phyloP scores from a whole-genome alignment of 2,888 invertebrate genomes.

The Anaspis maculata region DNA sequence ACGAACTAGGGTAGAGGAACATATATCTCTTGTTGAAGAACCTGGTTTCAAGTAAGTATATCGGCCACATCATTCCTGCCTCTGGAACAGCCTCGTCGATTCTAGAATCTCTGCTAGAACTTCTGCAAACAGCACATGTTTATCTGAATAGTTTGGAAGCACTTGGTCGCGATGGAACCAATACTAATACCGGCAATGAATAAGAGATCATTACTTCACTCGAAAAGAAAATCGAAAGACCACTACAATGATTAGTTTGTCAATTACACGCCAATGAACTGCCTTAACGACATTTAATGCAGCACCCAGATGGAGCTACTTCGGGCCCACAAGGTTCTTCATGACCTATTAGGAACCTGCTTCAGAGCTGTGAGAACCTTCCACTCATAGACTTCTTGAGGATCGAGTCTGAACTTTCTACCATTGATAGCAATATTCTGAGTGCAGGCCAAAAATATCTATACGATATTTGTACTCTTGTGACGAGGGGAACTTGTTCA shows the following conservation, averaged over 20 bases:
- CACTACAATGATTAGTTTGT: not conserved
- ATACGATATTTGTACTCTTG: conserved; percentile 7
- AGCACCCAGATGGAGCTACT: not conserved
- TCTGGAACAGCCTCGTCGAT: not conserved
- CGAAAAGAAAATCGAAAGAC: not conserved
- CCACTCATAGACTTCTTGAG: not conserved
- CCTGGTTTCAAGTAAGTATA: not conserved
- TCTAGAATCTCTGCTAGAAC: not conserved
- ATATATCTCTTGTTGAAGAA: not conserved
- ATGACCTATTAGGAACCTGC: not conserved
- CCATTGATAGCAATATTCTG: not conserved
- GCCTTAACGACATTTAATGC: not conserved
- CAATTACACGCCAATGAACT: not conserved
- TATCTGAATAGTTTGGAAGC: not conserved
- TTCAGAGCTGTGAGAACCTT: not conserved
- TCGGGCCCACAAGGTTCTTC: not conserved
- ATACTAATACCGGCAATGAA: not conserved
- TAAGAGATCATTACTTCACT: not conserved
- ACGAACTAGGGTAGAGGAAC: not conserved
- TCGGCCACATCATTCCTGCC: not conserved
- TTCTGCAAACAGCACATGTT: not conserved
- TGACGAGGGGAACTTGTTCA: conserved; percentile 9
- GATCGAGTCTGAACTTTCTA: not conserved
- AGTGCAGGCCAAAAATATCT: conserved; percentile 18
- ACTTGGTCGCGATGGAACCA: not conserved